Evolutionary conservation across 2,797 vertebrate species (phyloP), one percentile per base, ranked within the genome.

Genomic region (Sebastes jordani): DNA sequence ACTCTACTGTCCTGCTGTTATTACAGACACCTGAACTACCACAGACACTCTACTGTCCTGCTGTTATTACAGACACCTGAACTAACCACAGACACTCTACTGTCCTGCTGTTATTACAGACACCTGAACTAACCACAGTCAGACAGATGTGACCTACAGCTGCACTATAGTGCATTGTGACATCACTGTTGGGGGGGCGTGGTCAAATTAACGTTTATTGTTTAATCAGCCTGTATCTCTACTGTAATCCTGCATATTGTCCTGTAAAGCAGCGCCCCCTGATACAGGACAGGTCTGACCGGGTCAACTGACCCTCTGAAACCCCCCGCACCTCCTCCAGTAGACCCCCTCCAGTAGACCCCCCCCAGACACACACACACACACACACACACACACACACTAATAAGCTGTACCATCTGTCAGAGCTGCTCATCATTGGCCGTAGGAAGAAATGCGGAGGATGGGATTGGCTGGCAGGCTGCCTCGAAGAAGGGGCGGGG

Each of bases 391-490:
- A 54, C 54, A 55, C 54, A 55, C 22, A 29, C 11, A 23, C 38
- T 22, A 27, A 32, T 74, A 25, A 80, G 65, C 52, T 36, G 69
- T 69, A 16, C 78, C 88, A 83, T 88, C 85, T 89, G 88, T 74
- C 67, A 66, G 42, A 30, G 52, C 68, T 49, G 76, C 74, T 64
- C 22, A 0, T 66, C 65, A 87, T 77, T 89, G 83, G 86, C 82
- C 14, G 14, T 23, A 52, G 60, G 18, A 68, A 30, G 66, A 30
- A 54, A 23, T 34, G 67, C 11, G 0, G 20, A 30, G n/a, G 1
- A 11, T 0, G 18, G 3, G 55, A 91, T 90, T 92, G 89, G 91
- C 85, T 82, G 82, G 63, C 63, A 71, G 49, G 7, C 29, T 56
- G 76, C 76, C 71, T 27, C 11, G 74, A 74, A 66, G 78, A 32